Conservation (phyloP, 2,113 vertebrate genomes). For the Amazona guildingii region DNA sequence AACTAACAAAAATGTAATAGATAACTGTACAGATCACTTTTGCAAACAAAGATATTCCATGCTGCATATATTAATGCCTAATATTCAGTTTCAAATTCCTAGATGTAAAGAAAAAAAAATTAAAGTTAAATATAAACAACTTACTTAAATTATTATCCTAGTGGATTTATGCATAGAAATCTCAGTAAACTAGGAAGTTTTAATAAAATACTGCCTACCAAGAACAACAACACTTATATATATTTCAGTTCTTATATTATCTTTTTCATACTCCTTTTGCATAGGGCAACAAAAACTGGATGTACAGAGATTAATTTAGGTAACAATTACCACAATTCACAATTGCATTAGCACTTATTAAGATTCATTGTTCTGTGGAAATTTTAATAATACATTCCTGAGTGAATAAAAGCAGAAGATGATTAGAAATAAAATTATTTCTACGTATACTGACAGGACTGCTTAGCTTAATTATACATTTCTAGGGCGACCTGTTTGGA, state of each 20-base stretch:
- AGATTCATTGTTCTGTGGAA: conserved; percentile 78
- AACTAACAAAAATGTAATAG: neutral
- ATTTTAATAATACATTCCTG: conserved; percentile 80
- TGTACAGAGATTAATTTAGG: conserved; percentile 79
- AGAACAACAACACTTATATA: conserved; percentile 41
- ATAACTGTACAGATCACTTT: neutral
- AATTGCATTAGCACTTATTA: conserved; percentile 82
- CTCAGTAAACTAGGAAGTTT: neutral
- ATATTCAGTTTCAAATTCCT: neutral
- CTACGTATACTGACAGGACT: conserved; percentile 74
- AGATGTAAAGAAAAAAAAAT: neutral
- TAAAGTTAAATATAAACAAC: neutral
- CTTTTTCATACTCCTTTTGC: conserved; percentile 65
- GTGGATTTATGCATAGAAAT: neutral
- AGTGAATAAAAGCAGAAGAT: conserved; percentile 78
- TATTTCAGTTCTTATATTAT: conserved; percentile 60
- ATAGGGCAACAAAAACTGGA: conserved; percentile 63
- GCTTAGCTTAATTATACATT: conserved; percentile 80
- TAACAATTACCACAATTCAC: conserved; percentile 80
- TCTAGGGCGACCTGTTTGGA: conserved; percentile 74
- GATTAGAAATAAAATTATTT: conserved; percentile 79
- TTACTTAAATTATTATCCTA: neutral
- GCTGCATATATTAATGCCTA: neutral
- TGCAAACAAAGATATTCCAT: neutral
- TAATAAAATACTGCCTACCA: conserved; percentile 4